Evolutionary conservation across 1,140 invertebrate species (phyloP).

Genomic region (Metopolophium dirhodum): DNA sequence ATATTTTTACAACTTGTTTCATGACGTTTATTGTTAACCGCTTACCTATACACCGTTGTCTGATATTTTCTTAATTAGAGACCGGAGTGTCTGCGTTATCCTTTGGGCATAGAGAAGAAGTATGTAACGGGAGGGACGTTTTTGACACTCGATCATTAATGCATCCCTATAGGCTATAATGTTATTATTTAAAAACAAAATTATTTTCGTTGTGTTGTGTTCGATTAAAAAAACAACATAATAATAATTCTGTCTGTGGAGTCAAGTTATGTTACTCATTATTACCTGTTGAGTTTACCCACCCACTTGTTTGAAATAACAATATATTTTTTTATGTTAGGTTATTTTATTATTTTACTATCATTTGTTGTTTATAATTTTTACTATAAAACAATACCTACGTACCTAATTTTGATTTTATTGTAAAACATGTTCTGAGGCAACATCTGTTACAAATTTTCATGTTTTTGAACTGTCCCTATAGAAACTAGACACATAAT

Average conservation of each 20-base stretch:
- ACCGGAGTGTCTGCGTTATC: not conserved
- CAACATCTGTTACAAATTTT: not conserved
- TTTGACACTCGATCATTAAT: not conserved
- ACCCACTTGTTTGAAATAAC: not conserved
- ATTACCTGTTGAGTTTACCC: not conserved
- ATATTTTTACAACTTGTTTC: conserved; percentile 41
- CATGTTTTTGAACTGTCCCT: not conserved
- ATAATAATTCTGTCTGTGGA: not conserved
- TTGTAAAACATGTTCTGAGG: not conserved
- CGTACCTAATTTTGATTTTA: not conserved
- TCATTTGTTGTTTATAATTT: too few species aligned
- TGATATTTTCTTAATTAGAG: conserved; percentile 30
- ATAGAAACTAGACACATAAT: not conserved
- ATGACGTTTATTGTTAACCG: conserved; percentile 19
- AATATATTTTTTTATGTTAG: conserved; percentile 6
- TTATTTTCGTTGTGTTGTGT: not conserved
- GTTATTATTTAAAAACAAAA: not conserved
- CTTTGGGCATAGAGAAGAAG: not conserved
- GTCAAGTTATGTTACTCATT: not conserved
- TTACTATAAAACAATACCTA: not conserved
- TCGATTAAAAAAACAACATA: not conserved
- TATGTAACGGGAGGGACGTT: not conserved
- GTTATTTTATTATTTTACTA: not conserved
- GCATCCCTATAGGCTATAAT: not conserved
- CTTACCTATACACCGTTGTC: not conserved